Base-by-base conservation (phyloP, 2,113 vertebrate genomes). In the Ophthalmolycus amberensis region DNA sequence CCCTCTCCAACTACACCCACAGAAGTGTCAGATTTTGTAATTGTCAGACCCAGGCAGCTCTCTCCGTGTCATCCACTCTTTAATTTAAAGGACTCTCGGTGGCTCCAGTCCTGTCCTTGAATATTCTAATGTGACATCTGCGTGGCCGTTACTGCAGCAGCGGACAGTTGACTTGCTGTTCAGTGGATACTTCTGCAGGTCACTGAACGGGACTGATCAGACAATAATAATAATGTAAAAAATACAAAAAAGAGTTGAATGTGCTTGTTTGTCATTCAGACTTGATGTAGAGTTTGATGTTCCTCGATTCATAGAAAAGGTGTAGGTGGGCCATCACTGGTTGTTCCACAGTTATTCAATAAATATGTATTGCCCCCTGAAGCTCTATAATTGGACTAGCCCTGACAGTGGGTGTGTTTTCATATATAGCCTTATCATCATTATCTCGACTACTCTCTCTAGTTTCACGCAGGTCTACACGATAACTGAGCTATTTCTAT, bases 11-110 rank as follows among this genome's bases (percentile, higher is more conserved):
- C 73, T 14, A 22, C 25, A n/a, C 37, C 40, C 62, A 44, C 54
- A 62, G 52, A 34, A 32, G 8, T 84, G 87, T 81, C 77, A 79
- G 77, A 68, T 80, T 85, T 82, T 71, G 59, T 78, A 22, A 65
- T 59, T 75, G 58, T 52, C 79, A 82, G 56, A 73, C 59, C 42
- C 3, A 44, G 76, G 44, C 66, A 70, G 68, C 72, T 79, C 77
- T 40, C 68, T 64, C 6, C 3, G 0, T 70, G 56, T 77, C 78
- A 75, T 64, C 75, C 40, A 20, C 83, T 90, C 75, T 59, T 89
- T 92, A 80, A 80, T 90, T 85, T 66, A 75, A 83, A 83, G 65
- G 29, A 42, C 59, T 62, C 9, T 9, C 1, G 0, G 22, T 72
- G 54, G 62, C 66, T 62, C 1, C 20, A 1, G 16, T 74, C 69